Conservation (phyloP, 2,888 invertebrate genomes). For the Sarcophaga caerulescens region DNA sequence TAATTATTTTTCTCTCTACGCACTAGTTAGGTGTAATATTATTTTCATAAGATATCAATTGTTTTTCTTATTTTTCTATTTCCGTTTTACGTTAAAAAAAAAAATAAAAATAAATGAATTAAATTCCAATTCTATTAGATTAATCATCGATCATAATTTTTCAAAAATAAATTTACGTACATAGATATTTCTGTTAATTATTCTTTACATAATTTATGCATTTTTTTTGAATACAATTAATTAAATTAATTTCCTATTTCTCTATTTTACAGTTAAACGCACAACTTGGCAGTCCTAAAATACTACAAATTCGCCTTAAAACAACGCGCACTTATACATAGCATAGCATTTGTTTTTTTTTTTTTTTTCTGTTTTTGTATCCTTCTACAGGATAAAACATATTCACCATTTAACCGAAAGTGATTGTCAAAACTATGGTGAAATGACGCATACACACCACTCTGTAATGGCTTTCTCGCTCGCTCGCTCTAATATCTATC, state of each 20-base stretch:
- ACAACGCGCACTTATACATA: background rate
- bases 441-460: conserved; percentile 45
- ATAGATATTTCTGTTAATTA: no score
- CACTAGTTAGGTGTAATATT: no score
- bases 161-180: no score
- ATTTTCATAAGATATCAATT: no score
- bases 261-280: conserved; percentile 34
- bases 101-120: no score
- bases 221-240: background rate
- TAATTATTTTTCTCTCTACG: no score
- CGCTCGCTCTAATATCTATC: conserved; percentile 28
- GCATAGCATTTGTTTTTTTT: conserved; percentile 1
- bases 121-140: no score
- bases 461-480: background rate
- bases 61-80: no score
- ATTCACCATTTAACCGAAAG: background rate
- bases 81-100: no score
- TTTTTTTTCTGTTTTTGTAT: background rate
- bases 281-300: conserved; percentile 55
- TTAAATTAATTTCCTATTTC: conserved; percentile 4
- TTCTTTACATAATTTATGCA: background rate
- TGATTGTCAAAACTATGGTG: conserved; percentile 54
- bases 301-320: conserved; percentile 46
- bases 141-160: no score
- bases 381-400: background rate